phyloP scores from a whole-genome alignment of 2,113 vertebrate species.

The Synchiropus splendidus region DNA sequence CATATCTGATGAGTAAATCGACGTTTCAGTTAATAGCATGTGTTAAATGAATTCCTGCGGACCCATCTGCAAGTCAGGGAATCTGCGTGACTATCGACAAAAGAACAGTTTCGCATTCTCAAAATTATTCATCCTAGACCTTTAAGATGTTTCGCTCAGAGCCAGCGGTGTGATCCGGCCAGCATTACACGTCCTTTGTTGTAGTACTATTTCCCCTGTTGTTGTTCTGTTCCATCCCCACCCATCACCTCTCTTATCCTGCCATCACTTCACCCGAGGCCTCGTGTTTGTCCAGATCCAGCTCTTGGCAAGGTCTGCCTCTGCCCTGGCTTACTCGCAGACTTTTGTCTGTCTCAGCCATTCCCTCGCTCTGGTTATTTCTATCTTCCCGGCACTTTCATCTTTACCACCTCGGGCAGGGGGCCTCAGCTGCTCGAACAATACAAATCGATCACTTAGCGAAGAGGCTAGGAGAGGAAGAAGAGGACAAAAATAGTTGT shows the following conservation, averaged over 20 bases:
- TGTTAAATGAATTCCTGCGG: too few species aligned
- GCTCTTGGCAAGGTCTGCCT: slow-evolving; percentile 38
- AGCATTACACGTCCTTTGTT: slow-evolving; percentile 6
- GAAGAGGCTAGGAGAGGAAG: slow-evolving; percentile 4
- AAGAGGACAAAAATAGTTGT: slow-evolving; percentile 16
- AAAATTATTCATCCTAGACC: background rate
- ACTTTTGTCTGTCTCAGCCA: slow-evolving; percentile 18
- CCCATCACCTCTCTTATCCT: slow-evolving; percentile 20
- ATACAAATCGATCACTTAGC: slow-evolving; percentile 62
- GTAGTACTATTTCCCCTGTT: background rate
- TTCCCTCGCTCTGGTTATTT: slow-evolving; percentile 38
- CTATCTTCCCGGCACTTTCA: slow-evolving; percentile 28
- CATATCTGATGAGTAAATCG: too few species aligned
- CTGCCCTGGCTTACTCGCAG: slow-evolving; percentile 11
- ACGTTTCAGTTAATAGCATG: too few species aligned
- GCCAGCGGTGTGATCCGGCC: slow-evolving; percentile 9
- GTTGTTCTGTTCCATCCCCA: slow-evolving; percentile 22
- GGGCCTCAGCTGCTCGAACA: slow-evolving; percentile 60
- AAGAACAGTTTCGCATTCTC: too few species aligned
- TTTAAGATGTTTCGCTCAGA: slow-evolving; percentile 5
- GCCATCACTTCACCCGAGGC: slow-evolving; percentile 22
- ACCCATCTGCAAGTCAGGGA: too few species aligned
- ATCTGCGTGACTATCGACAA: too few species aligned
- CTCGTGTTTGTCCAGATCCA: slow-evolving; percentile 21
- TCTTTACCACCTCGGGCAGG: slow-evolving; percentile 41